Evolutionary conservation across 2,797 vertebrate species (phyloP), one percentile per base, ranked within the genome.

Genomic region (Lacerta viridis): DNA sequence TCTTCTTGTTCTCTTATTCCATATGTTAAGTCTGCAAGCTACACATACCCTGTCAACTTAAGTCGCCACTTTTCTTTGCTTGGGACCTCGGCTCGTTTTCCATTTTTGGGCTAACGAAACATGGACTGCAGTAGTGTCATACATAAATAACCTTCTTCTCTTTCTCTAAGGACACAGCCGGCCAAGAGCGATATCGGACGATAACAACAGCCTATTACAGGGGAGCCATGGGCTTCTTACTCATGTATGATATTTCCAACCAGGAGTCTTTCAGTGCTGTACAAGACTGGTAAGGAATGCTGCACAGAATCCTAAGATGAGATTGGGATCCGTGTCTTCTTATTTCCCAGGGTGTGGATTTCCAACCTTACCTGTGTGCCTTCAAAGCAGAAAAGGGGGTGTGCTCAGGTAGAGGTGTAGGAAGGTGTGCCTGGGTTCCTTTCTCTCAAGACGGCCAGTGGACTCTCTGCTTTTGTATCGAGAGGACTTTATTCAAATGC

Each of bases 151-250:
- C 46, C 13, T 72, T 46, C 79, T 8, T 77, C 29, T 69, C 50
- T 85, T 85, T 61, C 66, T 68, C 90, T 29, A 94, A 99, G 98
- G 98, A 99, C 92, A 99, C 98, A 2, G 98, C 98, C 0, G 98
- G 98, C 15, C 98, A 99, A 87, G 98, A 99, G 93, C 97, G 98
- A 7, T 99, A 99, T 93, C 97, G 98, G 0, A 99, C 98, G 15
- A 99, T 99, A 95, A 99, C 98, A 91, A 99, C 98, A 1, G 98
- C 98, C 36, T 99, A 99, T 94, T 99, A 99, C 97, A 96, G 98
- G 68, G 98, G 98, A 39, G 98, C 98, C 88, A 99, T 98, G 98
- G 98, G 98, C 90, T 99, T 99, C 95, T 96, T 99, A 94, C 97
- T 99, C 61, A 98, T 98, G 98, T 99, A 98, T 33, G 98, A 99